Conservation (phyloP, 2,797 vertebrate species). For the Simalia tracyae region DNA sequence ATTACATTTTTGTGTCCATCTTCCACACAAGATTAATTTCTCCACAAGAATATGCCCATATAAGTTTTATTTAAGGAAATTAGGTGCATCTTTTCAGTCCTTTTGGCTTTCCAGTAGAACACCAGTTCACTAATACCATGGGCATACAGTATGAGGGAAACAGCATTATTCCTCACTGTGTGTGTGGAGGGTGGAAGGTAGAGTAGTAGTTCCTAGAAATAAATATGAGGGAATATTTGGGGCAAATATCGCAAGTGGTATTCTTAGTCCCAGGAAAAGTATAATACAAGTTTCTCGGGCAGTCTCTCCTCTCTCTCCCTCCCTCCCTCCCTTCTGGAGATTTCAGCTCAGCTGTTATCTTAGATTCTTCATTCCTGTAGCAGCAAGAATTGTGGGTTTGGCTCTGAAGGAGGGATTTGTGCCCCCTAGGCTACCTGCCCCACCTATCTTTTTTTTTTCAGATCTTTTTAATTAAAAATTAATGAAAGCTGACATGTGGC, state of each 20-base stretch:
- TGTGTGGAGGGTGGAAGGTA: too few relatives aligned
- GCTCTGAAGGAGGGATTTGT: not conserved
- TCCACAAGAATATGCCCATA: not conserved
- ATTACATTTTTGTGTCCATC: not conserved
- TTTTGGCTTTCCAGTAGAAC: not conserved
- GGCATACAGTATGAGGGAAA: not conserved
- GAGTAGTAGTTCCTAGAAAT: too few relatives aligned
- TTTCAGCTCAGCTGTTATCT: not conserved
- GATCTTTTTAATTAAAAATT: not conserved
- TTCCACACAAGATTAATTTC: not conserved
- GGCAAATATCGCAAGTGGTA: too few relatives aligned
- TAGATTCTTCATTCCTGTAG: not conserved
- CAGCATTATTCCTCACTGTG: too few relatives aligned
- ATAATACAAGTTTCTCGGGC: too few relatives aligned
- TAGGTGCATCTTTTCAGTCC: not conserved
- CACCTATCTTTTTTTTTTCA: not conserved
- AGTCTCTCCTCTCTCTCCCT: too few relatives aligned
- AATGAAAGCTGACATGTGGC: not conserved
- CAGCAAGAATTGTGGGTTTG: not conserved
- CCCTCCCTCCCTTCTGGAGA: not conserved
- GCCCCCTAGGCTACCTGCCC: not conserved
- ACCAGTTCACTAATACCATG: not conserved
- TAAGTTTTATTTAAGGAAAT: not conserved
- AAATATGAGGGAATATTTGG: too few relatives aligned
- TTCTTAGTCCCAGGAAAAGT: too few relatives aligned